Evolutionary conservation across 2,113 vertebrate species (phyloP).

Genomic region (Crotalus horridus): DNA sequence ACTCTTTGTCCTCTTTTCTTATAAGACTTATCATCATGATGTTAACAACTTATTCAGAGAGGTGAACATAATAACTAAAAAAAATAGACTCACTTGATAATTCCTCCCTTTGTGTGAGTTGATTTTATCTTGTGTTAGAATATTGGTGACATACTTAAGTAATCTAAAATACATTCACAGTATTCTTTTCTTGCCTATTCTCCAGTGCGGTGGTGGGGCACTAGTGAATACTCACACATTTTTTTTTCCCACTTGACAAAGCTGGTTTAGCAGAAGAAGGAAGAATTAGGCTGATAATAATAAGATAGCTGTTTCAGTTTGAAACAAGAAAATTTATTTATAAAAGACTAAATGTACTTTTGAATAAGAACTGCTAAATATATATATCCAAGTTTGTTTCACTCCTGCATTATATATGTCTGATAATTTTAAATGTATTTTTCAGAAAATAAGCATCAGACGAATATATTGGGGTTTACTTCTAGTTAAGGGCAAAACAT

Average conservation of each 20-base stretch:
- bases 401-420: not conserved
- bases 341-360: too few species aligned
- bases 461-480: not conserved
- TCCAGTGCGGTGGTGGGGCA: not conserved
- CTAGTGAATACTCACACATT: not conserved
- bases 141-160: not conserved
- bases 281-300: not conserved
- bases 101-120: not conserved
- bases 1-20: not conserved
- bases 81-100: not conserved
- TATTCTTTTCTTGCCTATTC: not conserved
- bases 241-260: not conserved
- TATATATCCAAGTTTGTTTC: not conserved
- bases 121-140: not conserved
- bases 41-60: not conserved
- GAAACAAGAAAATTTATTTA: too few species aligned
- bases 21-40: not conserved
- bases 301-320: too few species aligned
- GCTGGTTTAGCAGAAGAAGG: not conserved
- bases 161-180: not conserved
- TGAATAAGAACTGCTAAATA: too few species aligned
- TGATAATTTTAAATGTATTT: not conserved
- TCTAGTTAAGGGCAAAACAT: not conserved
- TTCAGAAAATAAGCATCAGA: not conserved
- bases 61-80: not conserved